phyloP scores from a whole-genome alignment of 2,888 invertebrate genomes.

The Ceriagrion tenellum region DNA sequence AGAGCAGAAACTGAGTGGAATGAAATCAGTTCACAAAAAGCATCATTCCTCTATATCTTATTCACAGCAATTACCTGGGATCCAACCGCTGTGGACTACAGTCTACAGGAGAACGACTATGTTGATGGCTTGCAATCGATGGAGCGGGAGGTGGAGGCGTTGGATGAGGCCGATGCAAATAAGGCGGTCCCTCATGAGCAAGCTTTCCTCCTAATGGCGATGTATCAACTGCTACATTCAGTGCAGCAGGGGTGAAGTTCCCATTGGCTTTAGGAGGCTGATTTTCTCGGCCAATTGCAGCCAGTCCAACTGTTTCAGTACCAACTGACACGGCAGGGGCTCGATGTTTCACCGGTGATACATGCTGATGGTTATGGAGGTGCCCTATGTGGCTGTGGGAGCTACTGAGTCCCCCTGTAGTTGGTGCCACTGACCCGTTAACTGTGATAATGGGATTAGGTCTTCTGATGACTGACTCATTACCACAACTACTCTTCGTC shows the following conservation, averaged over 20 bases:
- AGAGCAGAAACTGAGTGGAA: too few species aligned
- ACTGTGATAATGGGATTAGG: slow-evolving; percentile 30
- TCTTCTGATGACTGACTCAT: not conserved
- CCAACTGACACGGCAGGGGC: slow-evolving; percentile 5
- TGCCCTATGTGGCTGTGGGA: slow-evolving; percentile 38
- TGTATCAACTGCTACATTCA: not conserved
- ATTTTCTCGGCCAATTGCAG: slow-evolving; percentile 44
- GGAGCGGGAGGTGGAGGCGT: not conserved
- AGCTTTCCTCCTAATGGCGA: slow-evolving; percentile 48
- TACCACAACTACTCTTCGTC: not conserved
- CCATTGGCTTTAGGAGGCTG: slow-evolving; percentile 42
- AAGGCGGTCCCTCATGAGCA: slow-evolving; percentile 42
- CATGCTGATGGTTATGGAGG: slow-evolving; percentile 35
- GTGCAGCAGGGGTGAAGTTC: slow-evolving; percentile 10
- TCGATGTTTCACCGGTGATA: not conserved
- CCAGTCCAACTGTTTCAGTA: slow-evolving; percentile 52
- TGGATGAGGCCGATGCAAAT: slow-evolving; percentile 37
- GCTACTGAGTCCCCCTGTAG: not conserved
- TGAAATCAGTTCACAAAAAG: too few species aligned
- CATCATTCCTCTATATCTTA: too few species aligned
- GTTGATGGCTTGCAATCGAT: not conserved
- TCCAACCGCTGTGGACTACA: not conserved
- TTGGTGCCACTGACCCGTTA: not conserved
- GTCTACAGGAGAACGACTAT: not conserved
- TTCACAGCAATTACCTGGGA: not conserved